A percentile compares a stretch with the other conserved stretches of the same genome.
Conservation (phyloP, 2,888 invertebrate genomes). For the Choristoneura rosaceana region DNA sequence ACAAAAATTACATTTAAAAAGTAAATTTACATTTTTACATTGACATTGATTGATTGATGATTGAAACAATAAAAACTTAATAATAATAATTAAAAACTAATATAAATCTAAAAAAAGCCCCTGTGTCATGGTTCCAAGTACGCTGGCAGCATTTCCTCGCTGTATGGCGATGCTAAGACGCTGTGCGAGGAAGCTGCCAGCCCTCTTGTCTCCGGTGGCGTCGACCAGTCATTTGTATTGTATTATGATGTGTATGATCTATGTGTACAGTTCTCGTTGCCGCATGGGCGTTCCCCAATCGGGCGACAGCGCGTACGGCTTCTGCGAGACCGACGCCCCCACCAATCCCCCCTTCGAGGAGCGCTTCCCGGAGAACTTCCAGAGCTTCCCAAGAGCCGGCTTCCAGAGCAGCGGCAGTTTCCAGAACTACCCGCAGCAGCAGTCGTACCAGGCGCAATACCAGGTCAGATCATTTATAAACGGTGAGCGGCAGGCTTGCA, state of each 20-base stretch:
- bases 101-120: no score
- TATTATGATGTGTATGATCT: not conserved
- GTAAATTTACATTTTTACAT: no score
- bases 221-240: no score
- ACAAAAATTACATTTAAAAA: no score
- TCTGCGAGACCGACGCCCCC: slow-evolving; percentile 82
- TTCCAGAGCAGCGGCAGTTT: slow-evolving; percentile 18
- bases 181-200: no score
- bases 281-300: slow-evolving; percentile 89
- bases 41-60: no score
- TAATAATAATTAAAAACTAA: no score
- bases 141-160: no score
- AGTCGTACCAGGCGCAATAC: slow-evolving; percentile 28
- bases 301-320: slow-evolving; percentile 92
- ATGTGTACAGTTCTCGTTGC: slow-evolving; percentile 76
- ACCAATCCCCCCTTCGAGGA: slow-evolving; percentile 45
- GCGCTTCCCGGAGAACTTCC: slow-evolving; percentile 46
- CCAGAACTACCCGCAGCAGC: slow-evolving; percentile 24
- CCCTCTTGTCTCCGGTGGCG: no score
- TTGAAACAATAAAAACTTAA: no score
- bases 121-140: no score
- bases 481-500: not conserved
- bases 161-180: no score
- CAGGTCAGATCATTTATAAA: slow-evolving; percentile 6
- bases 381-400: slow-evolving; percentile 39